Evolutionary conservation across 2,113 vertebrate genomes (phyloP), one percentile per base, ranked within the genome.

Genomic region (Percopsis transmontana): DNA sequence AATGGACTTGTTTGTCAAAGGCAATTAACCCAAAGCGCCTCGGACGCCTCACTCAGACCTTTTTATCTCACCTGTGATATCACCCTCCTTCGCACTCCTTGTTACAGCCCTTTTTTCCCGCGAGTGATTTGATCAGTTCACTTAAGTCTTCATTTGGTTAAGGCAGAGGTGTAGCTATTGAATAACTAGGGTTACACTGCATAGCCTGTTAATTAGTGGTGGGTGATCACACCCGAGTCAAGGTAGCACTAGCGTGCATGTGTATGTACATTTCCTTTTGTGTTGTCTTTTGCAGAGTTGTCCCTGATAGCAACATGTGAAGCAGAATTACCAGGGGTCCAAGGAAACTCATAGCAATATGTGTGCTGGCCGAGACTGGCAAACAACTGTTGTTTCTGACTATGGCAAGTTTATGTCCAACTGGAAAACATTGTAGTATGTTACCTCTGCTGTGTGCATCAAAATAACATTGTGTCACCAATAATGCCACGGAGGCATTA

Each of bases 11-110:
- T 82, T 80, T 87, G 87, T 89, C 86, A 80, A 81, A 88, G 75
- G 69, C 78, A 86, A 87, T 90, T 88, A 90, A 86, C 79, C 85
- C 77, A 73, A 88, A 80, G 76, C 81, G 74, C 73, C 62, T 79
- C 57, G 57, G 73, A 73, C 58, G 72, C 74, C 78, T 80, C 79
- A 40, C 53, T 58, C 78, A 16, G 63, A n/a, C 54, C 78, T 83
- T 89, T 87, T 85, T 82, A 89, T 89, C 83, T 85, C 61, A 80
- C 62, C 66, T 80, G 80, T 77, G 75, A 64, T 40, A 54, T 53
- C 69, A 81, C 48, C 70, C 64, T 70, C 50, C 11, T 19, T 19
- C 42, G 24, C 70, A 78, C 63, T 50, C 77, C 77, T 86, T 40
- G 58, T 57, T 67, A 20, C n/a, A n/a, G 74, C 71, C 76, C 78